These are phyloP conservation scores for Hyla sarda DNA, from an alignment of 2,113 vertebrate species.

Conservation along the genomic window DNA sequence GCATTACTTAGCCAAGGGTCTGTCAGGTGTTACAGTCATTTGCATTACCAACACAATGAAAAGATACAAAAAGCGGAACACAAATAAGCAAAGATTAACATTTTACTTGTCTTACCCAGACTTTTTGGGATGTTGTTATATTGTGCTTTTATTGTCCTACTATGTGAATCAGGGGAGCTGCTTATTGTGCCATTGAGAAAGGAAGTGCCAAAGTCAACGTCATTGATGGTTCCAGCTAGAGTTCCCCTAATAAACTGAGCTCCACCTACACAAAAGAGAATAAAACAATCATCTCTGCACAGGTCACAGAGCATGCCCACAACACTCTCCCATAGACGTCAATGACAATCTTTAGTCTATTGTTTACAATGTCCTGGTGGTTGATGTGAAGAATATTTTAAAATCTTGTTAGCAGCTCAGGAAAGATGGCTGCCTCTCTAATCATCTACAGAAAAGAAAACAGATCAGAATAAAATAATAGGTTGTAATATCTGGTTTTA, in stretches of 20 bases:
- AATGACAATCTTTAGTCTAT: too few relatives aligned
- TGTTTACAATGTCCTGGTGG: too few relatives aligned
- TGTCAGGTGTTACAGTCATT: background rate
- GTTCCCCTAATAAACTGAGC: constrained; percentile 88
- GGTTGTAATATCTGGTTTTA: too few relatives aligned
- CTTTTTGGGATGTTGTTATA: constrained; percentile 86
- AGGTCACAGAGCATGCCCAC: too few relatives aligned
- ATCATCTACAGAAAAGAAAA: too few relatives aligned
- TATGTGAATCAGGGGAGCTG: constrained; percentile 72
- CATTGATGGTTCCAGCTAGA: constrained; percentile 91
- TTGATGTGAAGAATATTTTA: too few relatives aligned
- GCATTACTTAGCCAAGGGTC: background rate
- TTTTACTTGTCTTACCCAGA: constrained; percentile 77
- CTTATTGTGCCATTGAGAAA: constrained; percentile 87
- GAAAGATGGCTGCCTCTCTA: too few relatives aligned
- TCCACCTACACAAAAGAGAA: constrained; percentile 76
- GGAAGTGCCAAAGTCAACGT: constrained; percentile 88
- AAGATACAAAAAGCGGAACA: too few relatives aligned
- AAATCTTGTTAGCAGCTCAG: too few relatives aligned
- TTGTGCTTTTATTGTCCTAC: constrained; percentile 81
- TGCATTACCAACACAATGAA: background rate
- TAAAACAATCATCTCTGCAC: background rate
- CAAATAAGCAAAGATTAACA: too few relatives aligned
- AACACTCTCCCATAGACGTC: too few relatives aligned
- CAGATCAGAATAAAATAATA: too few relatives aligned